Conservation (phyloP, 2,113 vertebrate genomes). For the Falco punctatus region DNA sequence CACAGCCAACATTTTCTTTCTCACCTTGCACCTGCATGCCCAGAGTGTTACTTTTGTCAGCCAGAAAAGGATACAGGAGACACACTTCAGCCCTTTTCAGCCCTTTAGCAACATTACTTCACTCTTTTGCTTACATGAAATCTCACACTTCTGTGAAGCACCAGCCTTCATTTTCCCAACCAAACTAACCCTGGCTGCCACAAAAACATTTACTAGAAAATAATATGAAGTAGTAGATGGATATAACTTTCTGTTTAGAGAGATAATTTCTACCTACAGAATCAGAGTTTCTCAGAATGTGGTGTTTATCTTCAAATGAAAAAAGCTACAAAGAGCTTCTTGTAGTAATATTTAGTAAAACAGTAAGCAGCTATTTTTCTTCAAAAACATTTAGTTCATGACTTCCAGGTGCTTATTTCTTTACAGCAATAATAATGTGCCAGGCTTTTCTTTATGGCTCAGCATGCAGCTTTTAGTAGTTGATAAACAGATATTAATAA, state of each 20-base stretch:
- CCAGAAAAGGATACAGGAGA: background rate
- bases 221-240: background rate
- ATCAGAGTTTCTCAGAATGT: background rate
- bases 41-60: background rate
- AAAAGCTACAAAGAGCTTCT: background rate
- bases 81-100: background rate
- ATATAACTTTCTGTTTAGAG: conserved; percentile 8
- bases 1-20: background rate
- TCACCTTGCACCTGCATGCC: background rate
- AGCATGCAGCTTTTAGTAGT: conserved; percentile 17
- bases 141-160: background rate
- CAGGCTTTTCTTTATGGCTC: conserved; percentile 15
- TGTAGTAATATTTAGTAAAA: background rate
- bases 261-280: background rate
- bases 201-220: background rate
- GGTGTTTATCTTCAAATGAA: conserved; percentile 5
- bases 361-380: conserved; percentile 1
- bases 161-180: background rate
- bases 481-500: conserved; percentile 45
- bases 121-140: background rate
- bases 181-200: background rate
- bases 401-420: conserved; percentile 38
- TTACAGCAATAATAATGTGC: background rate
- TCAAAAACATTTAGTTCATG: conserved; percentile 2
- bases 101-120: background rate